These are phyloP conservation scores for Tetranychus urticae DNA, from an alignment of 1,140 invertebrate species.

Conservation along the genomic window DNA sequence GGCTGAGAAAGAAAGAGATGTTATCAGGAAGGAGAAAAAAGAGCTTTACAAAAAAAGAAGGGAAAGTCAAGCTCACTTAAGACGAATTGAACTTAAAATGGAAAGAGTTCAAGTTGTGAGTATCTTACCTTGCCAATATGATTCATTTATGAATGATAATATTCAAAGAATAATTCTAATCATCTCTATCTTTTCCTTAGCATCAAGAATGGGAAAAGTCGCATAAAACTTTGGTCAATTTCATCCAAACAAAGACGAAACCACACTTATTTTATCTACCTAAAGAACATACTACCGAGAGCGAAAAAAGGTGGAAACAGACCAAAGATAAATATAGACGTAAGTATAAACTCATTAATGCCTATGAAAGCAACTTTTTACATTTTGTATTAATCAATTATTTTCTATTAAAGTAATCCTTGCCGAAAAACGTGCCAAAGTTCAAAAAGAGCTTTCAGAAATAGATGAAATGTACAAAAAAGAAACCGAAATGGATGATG, in stretches of 20 bases:
- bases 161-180: neutral
- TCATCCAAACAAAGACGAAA: conserved; percentile 62
- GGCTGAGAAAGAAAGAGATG: conserved; percentile 58
- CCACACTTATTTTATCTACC: conserved; percentile 70
- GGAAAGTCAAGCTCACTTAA: conserved; percentile 63
- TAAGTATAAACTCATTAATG: conserved; percentile 18
- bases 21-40: conserved; percentile 54
- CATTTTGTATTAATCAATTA: neutral
- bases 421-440: conserved; percentile 24
- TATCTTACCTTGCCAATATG: neutral
- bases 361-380: conserved; percentile 1
- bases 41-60: conserved; percentile 60
- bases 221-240: conserved; percentile 46
- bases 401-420: conserved; percentile 19
- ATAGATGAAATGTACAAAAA: conserved; percentile 16
- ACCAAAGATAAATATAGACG: conserved; percentile 32
- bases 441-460: conserved; percentile 24
- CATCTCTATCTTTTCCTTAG: conserved; percentile 19
- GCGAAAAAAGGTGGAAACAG: conserved; percentile 28
- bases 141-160: neutral
- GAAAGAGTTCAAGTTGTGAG: conserved; percentile 52
- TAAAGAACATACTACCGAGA: conserved; percentile 34
- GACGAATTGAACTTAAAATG: conserved; percentile 71
- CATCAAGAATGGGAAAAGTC: conserved; percentile 57
- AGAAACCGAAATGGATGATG: conserved; percentile 13